Evolutionary conservation across 2,113 vertebrate genomes (phyloP), one percentile per base, ranked within the genome.

Genomic region (Brachionichthys hirsutus): DNA sequence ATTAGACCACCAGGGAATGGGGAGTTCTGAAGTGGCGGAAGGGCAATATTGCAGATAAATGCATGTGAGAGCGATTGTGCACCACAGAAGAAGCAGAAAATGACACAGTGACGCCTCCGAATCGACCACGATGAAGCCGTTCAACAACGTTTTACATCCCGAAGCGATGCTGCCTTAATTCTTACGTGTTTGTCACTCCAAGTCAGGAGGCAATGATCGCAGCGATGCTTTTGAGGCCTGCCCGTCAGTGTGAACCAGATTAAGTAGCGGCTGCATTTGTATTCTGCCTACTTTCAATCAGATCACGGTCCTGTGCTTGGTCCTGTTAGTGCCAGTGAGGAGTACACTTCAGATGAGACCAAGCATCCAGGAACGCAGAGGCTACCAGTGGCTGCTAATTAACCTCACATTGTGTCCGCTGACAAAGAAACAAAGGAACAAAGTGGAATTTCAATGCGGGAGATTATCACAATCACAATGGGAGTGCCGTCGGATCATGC

Each of bases 1-100:
- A 92, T 92, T 92, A 92, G 90, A 89, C 92, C 92, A 92, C 92
- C 90, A 89, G 92, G 92, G 92, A 92, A 89, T 75, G 70, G 77
- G 77, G 79, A 86, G 77, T 88, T 89, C 81, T 90, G 84, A 88
- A 85, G 85, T 85, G 83, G 85, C 78, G 86, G 85, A 87, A 87
- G 85, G 86, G 88, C 83, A 88, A 85, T 80, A 86, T 82, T 87
- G 64, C 80, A 83, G 81, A 87, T 87, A 83, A 91, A 89, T 67
- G 75, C 54, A 15, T 61, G n/a, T 41, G 60, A 20, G 74, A 87
- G 77, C 81, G 83, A 81, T 77, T 66, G 62, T 72, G 59, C 70
- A 9, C 14, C 15, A 7, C 30, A 35, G 45, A 72, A 70, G 68
- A 68, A 50, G 47, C 34, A 46, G 36, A 58, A 74, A 77, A 58